phyloP scores from a whole-genome alignment of 2,113 vertebrate species.

The Salvelinus namaycush region DNA sequence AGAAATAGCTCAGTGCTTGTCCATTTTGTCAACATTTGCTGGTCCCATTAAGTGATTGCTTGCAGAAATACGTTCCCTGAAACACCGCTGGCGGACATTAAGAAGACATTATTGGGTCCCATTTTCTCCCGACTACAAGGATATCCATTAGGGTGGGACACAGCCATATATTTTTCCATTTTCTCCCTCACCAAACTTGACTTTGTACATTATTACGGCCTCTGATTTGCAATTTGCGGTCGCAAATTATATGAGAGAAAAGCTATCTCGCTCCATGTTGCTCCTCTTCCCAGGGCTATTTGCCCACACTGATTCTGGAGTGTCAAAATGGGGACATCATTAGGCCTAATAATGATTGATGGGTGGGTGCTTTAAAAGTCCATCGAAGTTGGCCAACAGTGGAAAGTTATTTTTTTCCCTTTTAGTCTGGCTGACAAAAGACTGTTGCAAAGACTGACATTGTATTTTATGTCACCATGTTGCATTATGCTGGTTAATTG shows the following conservation, averaged over 20 bases:
- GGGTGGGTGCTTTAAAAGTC: conserved; percentile 70
- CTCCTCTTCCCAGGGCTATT: conserved; percentile 71
- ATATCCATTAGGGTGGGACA: conserved; percentile 80
- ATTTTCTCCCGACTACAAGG: conserved; percentile 69
- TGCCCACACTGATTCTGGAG: conserved; percentile 79
- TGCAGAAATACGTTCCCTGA: conserved; percentile 81
- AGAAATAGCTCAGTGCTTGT: conserved; percentile 86
- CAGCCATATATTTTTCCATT: conserved; percentile 82
- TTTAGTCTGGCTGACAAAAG: not conserved
- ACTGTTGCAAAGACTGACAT: not conserved
- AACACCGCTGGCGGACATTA: conserved; percentile 82
- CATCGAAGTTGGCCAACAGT: conserved; percentile 61
- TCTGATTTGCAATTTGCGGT: conserved; percentile 81
- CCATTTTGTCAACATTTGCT: conserved; percentile 88
- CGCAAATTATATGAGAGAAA: conserved; percentile 80
- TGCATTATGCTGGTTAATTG: not conserved
- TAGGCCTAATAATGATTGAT: conserved; percentile 76
- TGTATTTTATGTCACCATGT: not conserved
- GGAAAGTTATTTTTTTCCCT: conserved; percentile 46
- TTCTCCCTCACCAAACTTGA: conserved; percentile 83
- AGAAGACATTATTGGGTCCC: conserved; percentile 72
- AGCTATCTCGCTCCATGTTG: conserved; percentile 75
- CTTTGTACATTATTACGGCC: conserved; percentile 79
- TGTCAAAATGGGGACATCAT: conserved; percentile 78
- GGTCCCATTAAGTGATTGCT: conserved; percentile 95